A percentile compares a stretch with the other conserved stretches of the same genome.
Evolutionary conservation across 2,113 vertebrate genomes (phyloP).

Genomic region (Muscicapa adusta): DNA sequence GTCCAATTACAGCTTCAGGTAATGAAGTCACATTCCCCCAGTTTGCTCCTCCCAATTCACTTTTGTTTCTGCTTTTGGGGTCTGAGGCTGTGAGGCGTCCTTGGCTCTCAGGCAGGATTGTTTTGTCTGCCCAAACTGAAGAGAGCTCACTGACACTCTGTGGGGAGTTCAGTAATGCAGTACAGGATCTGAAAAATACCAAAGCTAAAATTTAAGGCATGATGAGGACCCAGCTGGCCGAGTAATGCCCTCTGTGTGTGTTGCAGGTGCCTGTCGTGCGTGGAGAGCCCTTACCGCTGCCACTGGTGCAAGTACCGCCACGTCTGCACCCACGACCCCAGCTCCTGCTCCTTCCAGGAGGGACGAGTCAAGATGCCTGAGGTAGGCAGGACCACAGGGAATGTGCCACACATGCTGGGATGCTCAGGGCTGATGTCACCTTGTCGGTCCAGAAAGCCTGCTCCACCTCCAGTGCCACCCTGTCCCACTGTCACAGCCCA

Average conservation of each 20-base stretch:
- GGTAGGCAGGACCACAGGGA: slow-evolving; percentile 69
- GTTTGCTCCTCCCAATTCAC: neutral
- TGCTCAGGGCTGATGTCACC: neutral
- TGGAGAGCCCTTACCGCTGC: slow-evolving; percentile 93
- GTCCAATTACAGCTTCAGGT: neutral
- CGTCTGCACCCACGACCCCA: slow-evolving; percentile 92
- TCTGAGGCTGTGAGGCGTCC: neutral
- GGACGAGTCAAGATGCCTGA: slow-evolving; percentile 91
- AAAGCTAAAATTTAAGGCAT: accelerated
- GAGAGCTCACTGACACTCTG: neutral
- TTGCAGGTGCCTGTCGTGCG: slow-evolving; percentile 90
- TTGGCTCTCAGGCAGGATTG: neutral
- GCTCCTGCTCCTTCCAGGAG: slow-evolving; percentile 95
- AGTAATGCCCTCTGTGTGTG: neutral
- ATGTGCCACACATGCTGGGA: accelerated
- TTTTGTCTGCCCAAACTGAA: neutral
- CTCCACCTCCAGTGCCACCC: neutral
- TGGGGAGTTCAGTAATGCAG: neutral
- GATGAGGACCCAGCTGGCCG: accelerated
- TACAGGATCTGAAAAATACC: accelerated
- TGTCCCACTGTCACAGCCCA: no score
- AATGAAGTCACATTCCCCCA: neutral
- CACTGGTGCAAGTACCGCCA: slow-evolving; percentile 99
- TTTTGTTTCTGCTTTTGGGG: neutral
- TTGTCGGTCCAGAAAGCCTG: neutral